Evolutionary conservation across 2,888 invertebrate genomes (phyloP), one percentile per base, ranked within the genome.

Genomic region (Malthinus seriepunctatus): DNA sequence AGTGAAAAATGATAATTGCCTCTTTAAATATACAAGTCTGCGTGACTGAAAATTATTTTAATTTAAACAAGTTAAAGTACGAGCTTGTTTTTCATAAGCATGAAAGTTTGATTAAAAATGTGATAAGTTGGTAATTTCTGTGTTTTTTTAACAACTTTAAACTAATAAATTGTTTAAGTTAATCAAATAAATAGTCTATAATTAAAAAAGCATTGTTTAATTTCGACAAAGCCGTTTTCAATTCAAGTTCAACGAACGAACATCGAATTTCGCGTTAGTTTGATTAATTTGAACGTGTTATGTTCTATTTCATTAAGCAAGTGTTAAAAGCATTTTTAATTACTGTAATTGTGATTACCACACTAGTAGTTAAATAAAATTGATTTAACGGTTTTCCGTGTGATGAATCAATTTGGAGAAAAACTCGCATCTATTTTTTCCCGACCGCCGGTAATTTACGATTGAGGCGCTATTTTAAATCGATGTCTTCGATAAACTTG

Each of bases 241-340:
- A 42, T 42, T 15, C 11, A n/a, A 23, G 39, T 42, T 42, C 39
- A 42, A 42, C 39, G 39, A 23, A 42, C 39, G 14, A 15, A n/a
- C 39, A 12, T 15, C 23, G 39, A 42, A 42, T 42, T 42, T 42
- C 39, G 14, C 39, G 39, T 42, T 42, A 42, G 39, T 42, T 42
- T 42, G 39, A 42, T 42, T 42, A 42, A 42, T 42, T 42, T 42
- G 39, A 15, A 42, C 39, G 39, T 42, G 39, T 42, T 42, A 42
- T 42, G 39, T 42, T 42, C 39, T 42, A 42, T 42, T 42, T 42
- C 39, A 42, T 42, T 42, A 42, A 42, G 39, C 39, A 42, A 42
- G 39, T 42, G 39, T 42, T 42, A 42, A 42, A 42, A 42, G 39
- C 39, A 15, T 42, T 42, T 42, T 42, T 42, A 42, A 42, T 42